Conservation (phyloP, 1,140 invertebrate species). For the Nomia melanderi region DNA sequence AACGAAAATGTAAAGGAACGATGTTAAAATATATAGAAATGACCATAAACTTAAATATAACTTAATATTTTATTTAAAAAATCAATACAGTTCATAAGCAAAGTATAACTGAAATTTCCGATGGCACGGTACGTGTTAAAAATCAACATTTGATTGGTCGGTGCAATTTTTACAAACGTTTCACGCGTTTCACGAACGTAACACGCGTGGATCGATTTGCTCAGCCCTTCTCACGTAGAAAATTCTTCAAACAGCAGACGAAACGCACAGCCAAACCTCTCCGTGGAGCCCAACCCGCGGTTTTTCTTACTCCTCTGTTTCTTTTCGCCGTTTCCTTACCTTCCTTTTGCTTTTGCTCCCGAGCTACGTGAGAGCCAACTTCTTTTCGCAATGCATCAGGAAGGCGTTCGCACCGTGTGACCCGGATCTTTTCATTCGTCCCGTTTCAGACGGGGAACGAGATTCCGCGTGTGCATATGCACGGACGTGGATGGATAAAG, state of each 20-base stretch:
- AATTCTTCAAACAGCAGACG: slow-evolving; percentile 22
- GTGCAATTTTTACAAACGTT: no score
- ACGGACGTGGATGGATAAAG: slow-evolving; percentile 37
- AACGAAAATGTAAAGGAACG: no score
- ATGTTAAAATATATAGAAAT: no score
- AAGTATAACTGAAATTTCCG: no score
- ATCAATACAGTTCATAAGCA: no score
- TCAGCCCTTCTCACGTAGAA: slow-evolving; percentile 4
- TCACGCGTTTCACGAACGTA: background rate
- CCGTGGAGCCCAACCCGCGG: background rate
- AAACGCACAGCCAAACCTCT: slow-evolving; percentile 21
- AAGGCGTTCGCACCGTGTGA: slow-evolving; percentile 48
- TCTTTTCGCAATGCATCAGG: slow-evolving; percentile 38
- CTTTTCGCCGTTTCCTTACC: background rate
- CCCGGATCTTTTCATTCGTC: slow-evolving; percentile 60
- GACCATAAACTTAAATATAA: no score
- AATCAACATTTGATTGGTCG: no score
- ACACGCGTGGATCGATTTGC: slow-evolving; percentile 13
- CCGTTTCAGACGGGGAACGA: slow-evolving; percentile 40
- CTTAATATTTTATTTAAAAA: no score
- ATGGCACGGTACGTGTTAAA: no score
- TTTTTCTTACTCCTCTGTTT: background rate
- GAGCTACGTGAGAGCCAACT: slow-evolving; percentile 18
- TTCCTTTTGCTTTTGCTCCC: slow-evolving; percentile 19
- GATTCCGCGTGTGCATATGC: slow-evolving; percentile 15